Percentiles rank a stretch among this genome's conserved stretches.
These are phyloP conservation scores for Drosophila mettleri DNA, from an alignment of 2,888 invertebrate genomes.

Conservation along the genomic window DNA sequence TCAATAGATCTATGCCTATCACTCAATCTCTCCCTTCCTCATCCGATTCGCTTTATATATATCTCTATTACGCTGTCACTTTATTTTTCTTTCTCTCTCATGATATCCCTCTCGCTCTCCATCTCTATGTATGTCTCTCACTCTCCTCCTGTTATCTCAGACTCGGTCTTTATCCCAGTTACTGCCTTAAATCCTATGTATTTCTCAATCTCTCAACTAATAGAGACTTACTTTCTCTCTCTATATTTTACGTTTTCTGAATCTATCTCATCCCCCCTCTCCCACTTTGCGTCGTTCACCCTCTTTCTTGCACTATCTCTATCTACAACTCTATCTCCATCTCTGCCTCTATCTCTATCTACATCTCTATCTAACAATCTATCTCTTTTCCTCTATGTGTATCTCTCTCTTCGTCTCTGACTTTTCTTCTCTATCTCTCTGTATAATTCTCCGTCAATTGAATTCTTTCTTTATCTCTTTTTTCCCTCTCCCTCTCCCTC, in stretches of 20 bases:
- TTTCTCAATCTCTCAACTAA: too few species aligned
- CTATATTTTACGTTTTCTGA: background rate
- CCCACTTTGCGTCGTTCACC: background rate
- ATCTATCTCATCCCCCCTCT: background rate
- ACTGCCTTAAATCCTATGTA: too few species aligned
- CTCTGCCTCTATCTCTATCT: background rate
- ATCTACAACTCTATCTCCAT: background rate
- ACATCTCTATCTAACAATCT: too few species aligned
- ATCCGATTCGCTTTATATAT: background rate
- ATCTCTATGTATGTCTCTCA: too few species aligned
- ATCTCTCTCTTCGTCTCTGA: background rate
- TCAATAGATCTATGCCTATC: too few species aligned
- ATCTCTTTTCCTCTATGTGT: background rate
- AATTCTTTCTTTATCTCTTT: background rate
- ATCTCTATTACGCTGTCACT: background rate
- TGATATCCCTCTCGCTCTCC: background rate
- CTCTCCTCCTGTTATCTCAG: background rate
- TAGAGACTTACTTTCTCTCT: background rate
- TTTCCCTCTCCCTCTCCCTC: background rate
- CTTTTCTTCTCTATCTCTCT: background rate
- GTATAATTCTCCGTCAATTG: too few species aligned
- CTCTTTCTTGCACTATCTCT: background rate
- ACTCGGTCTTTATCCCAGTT: too few species aligned
- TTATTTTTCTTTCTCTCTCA: background rate
- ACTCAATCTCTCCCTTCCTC: background rate